Evolutionary conservation across 1,140 invertebrate genomes (phyloP).

Genomic region (Ceratitis capitata): DNA sequence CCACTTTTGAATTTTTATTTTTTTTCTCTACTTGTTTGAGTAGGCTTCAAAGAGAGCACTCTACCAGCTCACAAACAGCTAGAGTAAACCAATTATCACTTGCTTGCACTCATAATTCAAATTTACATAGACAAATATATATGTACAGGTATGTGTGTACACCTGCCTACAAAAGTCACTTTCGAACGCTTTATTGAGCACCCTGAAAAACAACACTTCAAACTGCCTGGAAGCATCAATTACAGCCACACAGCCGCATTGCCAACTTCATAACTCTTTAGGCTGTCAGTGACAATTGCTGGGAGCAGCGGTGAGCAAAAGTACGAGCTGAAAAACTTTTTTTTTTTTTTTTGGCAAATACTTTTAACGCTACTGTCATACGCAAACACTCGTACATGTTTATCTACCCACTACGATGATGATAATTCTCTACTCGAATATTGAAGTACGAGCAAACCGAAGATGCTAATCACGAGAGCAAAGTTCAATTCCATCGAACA

Average conservation of each 20-base stretch:
- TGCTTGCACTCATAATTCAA: background rate
- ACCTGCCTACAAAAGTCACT: background rate
- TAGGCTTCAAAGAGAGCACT: no score
- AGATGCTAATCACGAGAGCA: conserved; percentile 28
- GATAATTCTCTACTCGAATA: background rate
- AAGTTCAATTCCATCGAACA: background rate
- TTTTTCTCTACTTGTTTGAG: no score
- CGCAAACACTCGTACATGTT: background rate
- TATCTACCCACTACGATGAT: background rate
- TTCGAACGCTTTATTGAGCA: background rate
- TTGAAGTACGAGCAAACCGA: background rate
- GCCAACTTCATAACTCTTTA: background rate
- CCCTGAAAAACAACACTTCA: background rate
- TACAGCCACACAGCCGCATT: no score
- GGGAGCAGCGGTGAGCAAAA: background rate
- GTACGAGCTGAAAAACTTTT: background rate
- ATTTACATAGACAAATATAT: background rate
- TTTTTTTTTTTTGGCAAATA: background rate
- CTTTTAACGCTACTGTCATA: background rate
- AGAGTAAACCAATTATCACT: background rate
- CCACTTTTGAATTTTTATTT: no score
- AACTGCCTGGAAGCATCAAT: background rate
- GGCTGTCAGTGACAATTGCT: conserved; percentile 1
- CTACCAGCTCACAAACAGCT: background rate
- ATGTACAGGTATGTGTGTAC: background rate